Percentiles rank a stretch among this genome's conserved stretches.
These are phyloP conservation scores for Cabera pusaria DNA, from an alignment of 2,888 invertebrate genomes.

Conservation along the genomic window DNA sequence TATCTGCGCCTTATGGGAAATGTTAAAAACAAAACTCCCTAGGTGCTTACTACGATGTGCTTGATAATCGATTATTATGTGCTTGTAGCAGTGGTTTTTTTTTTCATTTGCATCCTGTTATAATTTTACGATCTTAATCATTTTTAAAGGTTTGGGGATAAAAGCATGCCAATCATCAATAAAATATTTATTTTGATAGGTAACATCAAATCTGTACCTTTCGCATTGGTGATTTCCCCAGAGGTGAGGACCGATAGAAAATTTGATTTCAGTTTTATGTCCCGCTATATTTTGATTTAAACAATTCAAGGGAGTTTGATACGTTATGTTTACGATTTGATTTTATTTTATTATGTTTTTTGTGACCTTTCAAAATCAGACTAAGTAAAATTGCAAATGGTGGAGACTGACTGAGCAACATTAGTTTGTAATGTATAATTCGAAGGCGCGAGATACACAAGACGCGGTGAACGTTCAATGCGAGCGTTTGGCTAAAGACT, in stretches of 20 bases:
- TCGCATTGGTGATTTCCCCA: slow-evolving; percentile 60
- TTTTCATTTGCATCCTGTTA: too few species aligned
- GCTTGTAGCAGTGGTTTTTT: too few species aligned
- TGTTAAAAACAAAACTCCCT: too few species aligned
- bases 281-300: slow-evolving; percentile 45
- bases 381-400: too few species aligned
- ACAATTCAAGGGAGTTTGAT: slow-evolving; percentile 21
- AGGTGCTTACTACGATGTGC: too few species aligned
- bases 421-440: too few species aligned
- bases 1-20: too few species aligned
- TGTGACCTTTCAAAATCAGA: neutral
- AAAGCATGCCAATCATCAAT: slow-evolving; percentile 53
- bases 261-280: slow-evolving; percentile 62
- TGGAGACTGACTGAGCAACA: too few species aligned
- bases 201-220: slow-evolving; percentile 52
- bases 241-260: slow-evolving; percentile 48
- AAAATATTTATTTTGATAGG: slow-evolving; percentile 59
- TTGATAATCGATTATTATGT: too few species aligned
- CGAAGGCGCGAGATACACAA: too few species aligned
- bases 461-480: too few species aligned
- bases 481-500: too few species aligned
- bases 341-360: slow-evolving; percentile 1
- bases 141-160: slow-evolving; percentile 49
- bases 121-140: slow-evolving; percentile 37
- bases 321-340: slow-evolving; percentile 10